These are phyloP conservation scores for Leptoclinus maculatus DNA, from an alignment of 2,797 vertebrate species.

Conservation along the genomic window DNA sequence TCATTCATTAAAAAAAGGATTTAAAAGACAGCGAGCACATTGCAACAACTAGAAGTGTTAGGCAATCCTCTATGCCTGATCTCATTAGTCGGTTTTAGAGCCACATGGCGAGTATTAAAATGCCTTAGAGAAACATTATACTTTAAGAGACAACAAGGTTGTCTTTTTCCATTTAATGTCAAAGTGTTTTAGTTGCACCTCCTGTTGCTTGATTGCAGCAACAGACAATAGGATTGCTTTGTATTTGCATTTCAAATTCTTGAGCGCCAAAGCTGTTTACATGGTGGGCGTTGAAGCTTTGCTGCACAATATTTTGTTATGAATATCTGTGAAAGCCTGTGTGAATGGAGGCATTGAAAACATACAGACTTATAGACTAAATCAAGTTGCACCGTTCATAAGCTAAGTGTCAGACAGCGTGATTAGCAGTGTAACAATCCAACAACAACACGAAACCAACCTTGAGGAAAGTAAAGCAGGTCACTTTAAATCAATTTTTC, in stretches of 20 bases:
- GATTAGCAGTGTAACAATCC: slow-evolving; percentile 16
- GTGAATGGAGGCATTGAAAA: slow-evolving; percentile 1
- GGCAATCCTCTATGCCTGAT: slow-evolving; percentile 13
- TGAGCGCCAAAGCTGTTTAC: slow-evolving; percentile 32
- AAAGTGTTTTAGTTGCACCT: slow-evolving; percentile 8
- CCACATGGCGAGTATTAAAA: slow-evolving; percentile 32
- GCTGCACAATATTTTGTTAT: slow-evolving; percentile 10
- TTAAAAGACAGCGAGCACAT: slow-evolving; percentile 5
- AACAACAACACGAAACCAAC: slow-evolving; percentile 8
- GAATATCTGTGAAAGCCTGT: neutral
- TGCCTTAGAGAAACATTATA: slow-evolving; percentile 10
- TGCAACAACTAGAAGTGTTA: slow-evolving; percentile 28
- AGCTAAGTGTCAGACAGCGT: slow-evolving; percentile 8
- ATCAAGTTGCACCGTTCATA: neutral
- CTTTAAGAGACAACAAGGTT: slow-evolving; percentile 41
- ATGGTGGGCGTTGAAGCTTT: slow-evolving; percentile 8
- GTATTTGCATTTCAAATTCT: slow-evolving; percentile 45
- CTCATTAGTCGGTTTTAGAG: slow-evolving; percentile 41
- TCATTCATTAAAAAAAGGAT: neutral
- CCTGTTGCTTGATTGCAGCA: slow-evolving; percentile 18
- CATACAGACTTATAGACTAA: neutral
- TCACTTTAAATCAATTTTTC: slow-evolving; percentile 20
- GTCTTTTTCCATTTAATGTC: slow-evolving; percentile 26
- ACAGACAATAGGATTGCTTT: slow-evolving; percentile 15
- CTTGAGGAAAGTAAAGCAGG: slow-evolving; percentile 4